A percentile compares a stretch with the other conserved stretches of the same genome.
These are phyloP conservation scores for Ictidomys tridecemlineatus DNA, from an alignment of 2,113 vertebrate species.

Conservation along the genomic window DNA sequence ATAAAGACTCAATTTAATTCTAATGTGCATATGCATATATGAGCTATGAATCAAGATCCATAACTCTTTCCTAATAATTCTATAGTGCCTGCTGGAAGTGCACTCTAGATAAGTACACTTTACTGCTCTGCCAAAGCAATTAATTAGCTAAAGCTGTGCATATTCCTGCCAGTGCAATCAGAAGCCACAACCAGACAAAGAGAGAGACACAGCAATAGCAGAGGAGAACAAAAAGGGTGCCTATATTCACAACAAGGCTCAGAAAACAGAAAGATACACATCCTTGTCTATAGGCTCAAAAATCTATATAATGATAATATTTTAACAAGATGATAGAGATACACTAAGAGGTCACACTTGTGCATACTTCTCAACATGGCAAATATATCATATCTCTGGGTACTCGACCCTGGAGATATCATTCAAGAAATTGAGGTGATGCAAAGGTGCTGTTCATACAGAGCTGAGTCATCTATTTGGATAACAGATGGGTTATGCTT, in stretches of 20 bases:
- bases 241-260: background rate
- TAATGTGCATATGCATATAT: constrained; percentile 48
- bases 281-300: background rate
- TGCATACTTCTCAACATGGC: background rate
- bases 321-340: background rate
- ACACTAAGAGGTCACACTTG: background rate
- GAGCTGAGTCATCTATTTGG: background rate
- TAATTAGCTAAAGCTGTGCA: constrained; percentile 74
- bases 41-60: constrained; percentile 64
- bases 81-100: constrained; percentile 62
- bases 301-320: background rate
- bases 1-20: constrained; percentile 68
- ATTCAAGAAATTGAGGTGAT: background rate
- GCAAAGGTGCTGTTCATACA: rapidly evolving
- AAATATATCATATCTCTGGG: background rate
- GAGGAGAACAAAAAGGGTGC: background rate
- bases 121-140: constrained; percentile 71
- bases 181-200: background rate
- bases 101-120: constrained; percentile 76
- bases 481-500: background rate
- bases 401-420: background rate
- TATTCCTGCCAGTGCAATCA: constrained; percentile 42
- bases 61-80: constrained; percentile 74
- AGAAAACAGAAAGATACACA: background rate
- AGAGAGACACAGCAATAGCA: rapidly evolving